Evolutionary conservation across 2,113 vertebrate species (phyloP).

Genomic region (Ramphastos sulfuratus): DNA sequence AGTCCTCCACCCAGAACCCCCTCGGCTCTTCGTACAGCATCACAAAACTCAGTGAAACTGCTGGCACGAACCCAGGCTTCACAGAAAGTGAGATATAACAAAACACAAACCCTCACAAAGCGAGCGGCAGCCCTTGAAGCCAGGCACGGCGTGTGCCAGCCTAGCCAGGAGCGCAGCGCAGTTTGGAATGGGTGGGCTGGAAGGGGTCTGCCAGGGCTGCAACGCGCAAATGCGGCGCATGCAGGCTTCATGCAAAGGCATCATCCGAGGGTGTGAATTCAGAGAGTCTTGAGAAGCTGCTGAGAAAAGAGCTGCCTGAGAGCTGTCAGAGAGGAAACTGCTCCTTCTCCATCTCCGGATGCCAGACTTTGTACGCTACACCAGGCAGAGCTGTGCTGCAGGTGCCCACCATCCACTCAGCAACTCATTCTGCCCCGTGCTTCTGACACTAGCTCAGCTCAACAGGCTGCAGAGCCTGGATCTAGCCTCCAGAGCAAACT

Average conservation of each 20-base stretch:
- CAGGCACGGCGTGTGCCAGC: rapidly evolving
- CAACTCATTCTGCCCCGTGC: rapidly evolving
- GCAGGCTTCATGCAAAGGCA: rapidly evolving
- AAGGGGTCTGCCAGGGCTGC: background rate
- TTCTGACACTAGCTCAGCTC: background rate
- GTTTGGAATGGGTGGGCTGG: background rate
- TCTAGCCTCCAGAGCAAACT: background rate
- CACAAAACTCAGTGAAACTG: background rate
- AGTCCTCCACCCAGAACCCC: background rate
- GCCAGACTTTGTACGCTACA: background rate
- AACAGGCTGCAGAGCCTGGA: background rate
- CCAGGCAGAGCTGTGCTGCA: background rate
- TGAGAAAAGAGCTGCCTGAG: background rate
- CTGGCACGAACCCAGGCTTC: background rate
- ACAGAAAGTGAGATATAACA: background rate
- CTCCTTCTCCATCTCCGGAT: background rate
- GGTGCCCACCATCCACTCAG: rapidly evolving
- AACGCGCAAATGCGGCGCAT: rapidly evolving
- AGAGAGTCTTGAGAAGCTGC: background rate
- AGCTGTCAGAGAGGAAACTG: background rate
- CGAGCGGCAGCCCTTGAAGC: background rate
- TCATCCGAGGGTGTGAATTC: rapidly evolving
- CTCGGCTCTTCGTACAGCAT: rapidly evolving
- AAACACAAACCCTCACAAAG: background rate
- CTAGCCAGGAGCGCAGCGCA: rapidly evolving